Evolutionary conservation across 2,888 invertebrate genomes (phyloP).

Genomic region (Sclerodermus sp.): DNA sequence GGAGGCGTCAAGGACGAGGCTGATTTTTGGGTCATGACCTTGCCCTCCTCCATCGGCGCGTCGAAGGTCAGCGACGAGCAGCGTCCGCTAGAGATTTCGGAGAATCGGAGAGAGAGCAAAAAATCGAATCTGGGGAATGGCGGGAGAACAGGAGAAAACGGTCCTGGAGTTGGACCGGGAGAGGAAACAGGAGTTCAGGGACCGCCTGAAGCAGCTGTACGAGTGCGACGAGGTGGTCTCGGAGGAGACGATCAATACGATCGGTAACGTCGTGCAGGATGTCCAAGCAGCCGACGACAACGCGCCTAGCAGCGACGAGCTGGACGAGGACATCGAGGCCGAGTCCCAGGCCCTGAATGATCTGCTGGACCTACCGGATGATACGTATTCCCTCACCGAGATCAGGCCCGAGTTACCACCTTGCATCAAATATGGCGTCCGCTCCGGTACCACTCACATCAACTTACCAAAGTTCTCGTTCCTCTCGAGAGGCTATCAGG

Average conservation of each 20-base stretch:
- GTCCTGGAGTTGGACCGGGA: conserved; percentile 11
- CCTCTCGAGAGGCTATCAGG: conserved; percentile 51
- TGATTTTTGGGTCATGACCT: no score
- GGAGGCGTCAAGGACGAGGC: no score
- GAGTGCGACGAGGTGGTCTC: conserved; percentile 36
- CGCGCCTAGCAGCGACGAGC: conserved; percentile 36
- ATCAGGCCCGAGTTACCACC: conserved; percentile 39
- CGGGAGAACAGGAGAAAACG: conserved; percentile 4
- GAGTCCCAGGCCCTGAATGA: conserved; percentile 38
- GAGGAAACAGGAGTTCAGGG: conserved; percentile 7
- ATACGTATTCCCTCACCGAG: conserved; percentile 43
- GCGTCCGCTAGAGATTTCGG: no score
- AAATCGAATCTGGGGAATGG: neutral
- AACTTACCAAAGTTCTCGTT: conserved; percentile 45
- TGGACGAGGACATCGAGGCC: conserved; percentile 40
- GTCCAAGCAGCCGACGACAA: conserved; percentile 31
- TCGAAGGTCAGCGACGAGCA: no score
- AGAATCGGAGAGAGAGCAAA: neutral
- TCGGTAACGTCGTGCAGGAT: conserved; percentile 27
- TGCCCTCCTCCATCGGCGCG: no score
- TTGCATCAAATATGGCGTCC: conserved; percentile 41
- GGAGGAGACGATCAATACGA: conserved; percentile 27
- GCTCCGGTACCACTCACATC: conserved; percentile 44
- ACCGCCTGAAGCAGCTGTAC: conserved; percentile 29
- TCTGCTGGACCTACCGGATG: conserved; percentile 38